Percentiles rank a stretch among this genome's conserved stretches.
phyloP scores from a whole-genome alignment of 1,140 invertebrate species.

The Liolophura sinensis region DNA sequence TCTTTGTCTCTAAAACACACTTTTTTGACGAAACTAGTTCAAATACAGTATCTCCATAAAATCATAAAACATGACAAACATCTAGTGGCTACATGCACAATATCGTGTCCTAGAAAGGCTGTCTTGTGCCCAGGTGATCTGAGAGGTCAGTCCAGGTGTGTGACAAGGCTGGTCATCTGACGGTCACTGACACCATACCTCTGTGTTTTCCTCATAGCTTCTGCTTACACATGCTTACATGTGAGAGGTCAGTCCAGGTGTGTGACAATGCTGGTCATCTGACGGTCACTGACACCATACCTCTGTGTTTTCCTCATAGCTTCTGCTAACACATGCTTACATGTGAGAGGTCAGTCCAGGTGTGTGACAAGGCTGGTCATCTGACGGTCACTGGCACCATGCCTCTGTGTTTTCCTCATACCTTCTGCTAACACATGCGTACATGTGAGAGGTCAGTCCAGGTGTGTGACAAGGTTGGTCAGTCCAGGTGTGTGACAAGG shows the following conservation, averaged over 20 bases:
- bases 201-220: slow-evolving; percentile 33
- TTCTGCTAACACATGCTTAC: slow-evolving; percentile 48
- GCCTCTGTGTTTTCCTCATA: slow-evolving; percentile 26
- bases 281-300: slow-evolving; percentile 31
- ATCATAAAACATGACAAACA: no score
- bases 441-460: slow-evolving; percentile 27
- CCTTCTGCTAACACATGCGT: slow-evolving; percentile 47
- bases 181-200: slow-evolving; percentile 29
- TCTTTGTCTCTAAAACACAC: no score
- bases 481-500: slow-evolving; percentile 37
- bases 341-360: slow-evolving; percentile 32
- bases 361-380: slow-evolving; percentile 31
- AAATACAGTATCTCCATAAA: no score
- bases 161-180: slow-evolving; percentile 35
- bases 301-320: slow-evolving; percentile 30
- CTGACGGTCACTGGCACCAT: slow-evolving; percentile 34
- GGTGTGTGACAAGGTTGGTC: neutral
- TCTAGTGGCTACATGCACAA: no score
- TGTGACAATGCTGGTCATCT: slow-evolving; percentile 33
- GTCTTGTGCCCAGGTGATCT: no score
- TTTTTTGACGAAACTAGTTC: no score
- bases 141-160: slow-evolving; percentile 30
- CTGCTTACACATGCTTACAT: slow-evolving; percentile 50
- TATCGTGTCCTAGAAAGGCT: no score
- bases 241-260: slow-evolving; percentile 32